phyloP scores from a whole-genome alignment of 2,113 vertebrate species.

The Montifringilla adamsi region DNA sequence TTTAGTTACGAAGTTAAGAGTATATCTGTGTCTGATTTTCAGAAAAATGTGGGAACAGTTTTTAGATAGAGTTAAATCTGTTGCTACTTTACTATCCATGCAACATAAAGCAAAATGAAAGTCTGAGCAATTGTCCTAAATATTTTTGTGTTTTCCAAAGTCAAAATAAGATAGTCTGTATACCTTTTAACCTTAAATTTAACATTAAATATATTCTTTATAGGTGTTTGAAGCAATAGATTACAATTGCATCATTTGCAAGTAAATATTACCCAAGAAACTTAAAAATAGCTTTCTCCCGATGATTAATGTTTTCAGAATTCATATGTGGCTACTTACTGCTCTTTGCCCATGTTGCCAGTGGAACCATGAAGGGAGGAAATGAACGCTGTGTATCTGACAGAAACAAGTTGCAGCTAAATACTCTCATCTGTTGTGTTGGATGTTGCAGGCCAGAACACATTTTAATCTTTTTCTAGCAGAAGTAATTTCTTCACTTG shows the following conservation, averaged over 20 bases:
- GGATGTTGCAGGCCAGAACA: neutral
- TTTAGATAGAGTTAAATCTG: neutral
- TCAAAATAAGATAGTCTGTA: neutral
- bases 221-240: neutral
- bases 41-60: neutral
- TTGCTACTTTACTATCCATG: neutral
- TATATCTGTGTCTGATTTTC: neutral
- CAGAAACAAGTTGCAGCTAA: neutral
- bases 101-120: neutral
- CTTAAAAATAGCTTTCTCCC: neutral
- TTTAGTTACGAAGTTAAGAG: neutral
- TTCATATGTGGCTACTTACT: neutral
- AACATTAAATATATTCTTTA: neutral
- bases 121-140: neutral
- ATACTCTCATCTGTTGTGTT: neutral
- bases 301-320: slow-evolving; percentile 8
- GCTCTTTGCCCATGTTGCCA: neutral
- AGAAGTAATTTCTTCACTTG: neutral
- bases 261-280: neutral
- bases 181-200: neutral
- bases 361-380: neutral
- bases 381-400: neutral
- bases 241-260: neutral
- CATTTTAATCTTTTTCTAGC: neutral
- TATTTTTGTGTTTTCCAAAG: neutral